phyloP scores from a whole-genome alignment of 2,113 vertebrate species.

The Grus americana region DNA sequence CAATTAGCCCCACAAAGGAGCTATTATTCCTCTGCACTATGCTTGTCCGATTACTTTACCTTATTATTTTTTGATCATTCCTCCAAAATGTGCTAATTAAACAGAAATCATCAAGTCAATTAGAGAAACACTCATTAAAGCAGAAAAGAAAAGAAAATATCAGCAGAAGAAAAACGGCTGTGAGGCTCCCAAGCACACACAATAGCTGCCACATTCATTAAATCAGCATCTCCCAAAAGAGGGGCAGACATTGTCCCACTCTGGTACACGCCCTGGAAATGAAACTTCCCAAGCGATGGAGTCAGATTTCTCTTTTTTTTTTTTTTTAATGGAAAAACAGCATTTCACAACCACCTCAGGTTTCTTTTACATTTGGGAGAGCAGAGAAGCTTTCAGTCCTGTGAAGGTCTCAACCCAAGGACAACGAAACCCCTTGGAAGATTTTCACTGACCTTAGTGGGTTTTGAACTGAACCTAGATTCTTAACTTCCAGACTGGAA shows the following conservation, averaged over 20 bases:
- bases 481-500: neutral
- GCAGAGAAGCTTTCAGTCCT: neutral
- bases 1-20: constrained; percentile 71
- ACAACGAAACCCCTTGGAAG: neutral
- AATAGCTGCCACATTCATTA: constrained; percentile 52
- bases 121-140: constrained; percentile 74
- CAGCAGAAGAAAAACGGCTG: constrained; percentile 35
- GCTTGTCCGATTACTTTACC: constrained; percentile 76
- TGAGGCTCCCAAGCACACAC: constrained; percentile 54
- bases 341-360: neutral
- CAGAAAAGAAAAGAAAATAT: constrained; percentile 41
- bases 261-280: neutral
- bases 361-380: neutral
- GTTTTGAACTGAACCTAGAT: neutral
- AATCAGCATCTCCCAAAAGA: constrained; percentile 23
- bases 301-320: neutral
- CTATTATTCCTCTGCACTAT: constrained; percentile 67
- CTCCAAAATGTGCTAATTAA: constrained; percentile 79
- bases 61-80: constrained; percentile 70
- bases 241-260: neutral
- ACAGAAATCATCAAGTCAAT: constrained; percentile 78
- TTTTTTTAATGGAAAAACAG: neutral
- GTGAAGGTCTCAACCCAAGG: neutral
- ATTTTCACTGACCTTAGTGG: neutral
- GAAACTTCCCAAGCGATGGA: neutral